A percentile compares a stretch with the other conserved stretches of the same genome.
Conservation (phyloP, 2,113 vertebrate species). For the Anoplopoma fimbria region DNA sequence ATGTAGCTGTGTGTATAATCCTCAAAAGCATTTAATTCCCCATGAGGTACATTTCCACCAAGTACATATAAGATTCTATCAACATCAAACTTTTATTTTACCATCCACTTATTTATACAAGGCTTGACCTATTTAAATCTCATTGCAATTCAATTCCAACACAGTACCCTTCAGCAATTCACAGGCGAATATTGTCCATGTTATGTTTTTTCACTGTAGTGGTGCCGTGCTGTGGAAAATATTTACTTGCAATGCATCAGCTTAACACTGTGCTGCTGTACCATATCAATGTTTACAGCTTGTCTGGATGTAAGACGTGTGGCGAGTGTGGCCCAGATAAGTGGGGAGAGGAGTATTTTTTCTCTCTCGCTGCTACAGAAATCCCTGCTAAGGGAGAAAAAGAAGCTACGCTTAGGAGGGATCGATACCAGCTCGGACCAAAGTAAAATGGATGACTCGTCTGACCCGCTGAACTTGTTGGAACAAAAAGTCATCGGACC, state of each 20-base stretch:
- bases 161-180: conserved; percentile 2
- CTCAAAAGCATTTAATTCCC: conserved; percentile 1
- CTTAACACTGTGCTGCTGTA: conserved; percentile 33
- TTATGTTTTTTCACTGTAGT: background rate
- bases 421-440: conserved; percentile 67
- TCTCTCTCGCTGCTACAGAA: conserved; percentile 35
- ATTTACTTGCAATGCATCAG: conserved; percentile 25
- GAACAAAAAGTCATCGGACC: conserved; percentile 73
- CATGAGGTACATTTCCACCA: background rate
- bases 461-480: conserved; percentile 72
- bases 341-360: conserved; percentile 48
- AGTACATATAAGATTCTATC: background rate
- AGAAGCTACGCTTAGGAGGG: conserved; percentile 61
- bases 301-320: conserved; percentile 34
- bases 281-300: conserved; percentile 40
- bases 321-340: conserved; percentile 36
- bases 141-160: background rate
- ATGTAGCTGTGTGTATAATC: background rate
- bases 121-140: no score
- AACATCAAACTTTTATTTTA: no score
- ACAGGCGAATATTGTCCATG: background rate
- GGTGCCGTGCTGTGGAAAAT: background rate
- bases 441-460: conserved; percentile 71
- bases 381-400: conserved; percentile 64
- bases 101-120: no score